Evolutionary conservation across 2,888 invertebrate species (phyloP), one percentile per base, ranked within the genome.

Genomic region (Nyleta sp.): DNA sequence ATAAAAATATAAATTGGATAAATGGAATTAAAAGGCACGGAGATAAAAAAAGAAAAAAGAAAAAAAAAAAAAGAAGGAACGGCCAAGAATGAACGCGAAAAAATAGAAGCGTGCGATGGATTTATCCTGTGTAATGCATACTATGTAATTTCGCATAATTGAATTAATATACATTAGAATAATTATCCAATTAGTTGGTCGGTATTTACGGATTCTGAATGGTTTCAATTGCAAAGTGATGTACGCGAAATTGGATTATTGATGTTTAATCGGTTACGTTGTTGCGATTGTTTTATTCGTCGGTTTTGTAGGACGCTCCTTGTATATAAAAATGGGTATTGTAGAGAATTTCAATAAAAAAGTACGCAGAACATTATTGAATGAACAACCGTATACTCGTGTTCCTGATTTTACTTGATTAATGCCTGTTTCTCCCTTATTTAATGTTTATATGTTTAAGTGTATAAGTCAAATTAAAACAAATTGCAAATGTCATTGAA

Each of bases 291-390:
- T 67, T 57, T 57, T 28, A 28, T 46, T 57, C 28, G 52, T 35
- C 20, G 11, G 17, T 65, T 53, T 48, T 46, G 67, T 67, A 55
- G 55, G 42, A 46, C 18, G 35, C 35, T 38, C 22, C 10, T 33
- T 67, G 55, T 67, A 57, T 67, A 55, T 42, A 67, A 55, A 50
- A 33, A 22, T 53, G 42, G n/a, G 42, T 55, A 67, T 22, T 67
- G 55, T 55, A 67, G 55, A 46, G n/a, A 35, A 33, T 2, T 44
- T 22, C 31, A 67, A 67, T 67, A 67, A 67, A 44, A 40, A 38
- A 38, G 28, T 38, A 42, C 15, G 42, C 42, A 17, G 38, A 17
- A 31, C 2, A 31, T 17, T 42, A 42, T 18, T 42, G 42, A 42
- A 42, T 17, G 17, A 17, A 42, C 48, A n/a, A n/a, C n/a, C n/a